Conservation (phyloP, 2,113 vertebrate species). For the Anseranas semipalmata region DNA sequence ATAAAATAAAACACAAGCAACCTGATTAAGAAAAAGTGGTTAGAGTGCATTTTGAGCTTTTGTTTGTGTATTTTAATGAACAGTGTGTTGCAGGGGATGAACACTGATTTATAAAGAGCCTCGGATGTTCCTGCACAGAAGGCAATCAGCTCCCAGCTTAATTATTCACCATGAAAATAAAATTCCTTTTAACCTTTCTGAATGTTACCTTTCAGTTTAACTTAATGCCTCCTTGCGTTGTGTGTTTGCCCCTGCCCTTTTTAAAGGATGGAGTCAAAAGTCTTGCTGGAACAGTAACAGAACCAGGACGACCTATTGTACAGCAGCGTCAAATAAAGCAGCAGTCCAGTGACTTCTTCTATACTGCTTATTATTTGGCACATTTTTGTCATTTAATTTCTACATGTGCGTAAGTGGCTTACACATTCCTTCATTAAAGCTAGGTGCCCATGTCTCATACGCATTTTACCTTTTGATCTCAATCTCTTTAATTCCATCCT, state of each 20-base stretch:
- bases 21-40: not conserved
- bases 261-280: not conserved
- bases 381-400: conserved; percentile 1
- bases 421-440: conserved; percentile 13
- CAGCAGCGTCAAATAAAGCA: not conserved
- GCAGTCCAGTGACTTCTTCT: not conserved
- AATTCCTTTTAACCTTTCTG: not conserved
- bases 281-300: not conserved
- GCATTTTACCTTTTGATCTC: not conserved
- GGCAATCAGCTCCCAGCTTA: conserved; percentile 26
- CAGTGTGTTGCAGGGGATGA: not conserved
- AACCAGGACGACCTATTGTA: not conserved
- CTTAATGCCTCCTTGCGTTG: not conserved
- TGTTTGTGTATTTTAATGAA: conserved; percentile 14
- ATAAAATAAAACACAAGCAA: not conserved
- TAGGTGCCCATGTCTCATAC: not conserved
- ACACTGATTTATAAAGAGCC: not conserved
- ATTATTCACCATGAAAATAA: conserved; percentile 45
- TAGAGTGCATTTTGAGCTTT: not conserved
- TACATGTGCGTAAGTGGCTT: not conserved
- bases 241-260: not conserved
- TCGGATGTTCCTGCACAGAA: not conserved
- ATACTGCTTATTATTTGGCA: not conserved
- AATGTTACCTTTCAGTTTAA: not conserved
- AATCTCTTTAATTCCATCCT: not conserved